Base-by-base conservation (phyloP, 2,113 vertebrate genomes). In the Accipiter cooperii region DNA sequence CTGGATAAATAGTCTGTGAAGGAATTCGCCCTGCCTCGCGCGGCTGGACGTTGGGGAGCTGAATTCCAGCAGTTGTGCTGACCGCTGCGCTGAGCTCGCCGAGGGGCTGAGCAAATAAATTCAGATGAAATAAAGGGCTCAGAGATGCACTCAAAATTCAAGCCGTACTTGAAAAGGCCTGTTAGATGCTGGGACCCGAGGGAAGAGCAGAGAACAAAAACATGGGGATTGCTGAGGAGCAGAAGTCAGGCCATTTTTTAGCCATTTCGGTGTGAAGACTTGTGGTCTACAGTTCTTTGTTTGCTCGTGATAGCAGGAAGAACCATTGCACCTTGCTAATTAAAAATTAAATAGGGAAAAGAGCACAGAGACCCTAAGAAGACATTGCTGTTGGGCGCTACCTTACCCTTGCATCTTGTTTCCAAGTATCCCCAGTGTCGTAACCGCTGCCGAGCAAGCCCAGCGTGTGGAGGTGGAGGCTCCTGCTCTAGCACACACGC, bases 1-100 rank as follows among this genome's bases (percentile, higher is more conserved):
- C 97, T 98, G 97, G 97, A 93, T 96, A 90, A 77, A 49, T 78
- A 76, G 88, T 73, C 96, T 97, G 93, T 88, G 94, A 42, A 97
- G 97, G 97, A 98, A 97, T 95, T 89, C 60, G 42, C 95, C 94
- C 90, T 61, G 68, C 84, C 86, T 86, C 44, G 69, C 44, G 47
- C n/a, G 87, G 89, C 89, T 97, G 97, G 97, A 88, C 55, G 8
- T 14, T 51, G 93, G 76, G 96, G 83, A 97, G 90, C 55, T 47
- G 63, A 52, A 65, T 75, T 94, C 85, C 93, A 97, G 95, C 91
- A 96, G 97, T 76, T 87, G 95, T 66, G 93, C 51, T 93, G 93
- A 92, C 90, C 92, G 28, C 75, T 80, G 94, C 63, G 20, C 75
- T 57, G 54, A 75, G 94, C 97, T 78, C 54, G 46, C 90, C 11